Base-by-base conservation (phyloP, 2,797 vertebrate species). In the Silurus aristotelis region DNA sequence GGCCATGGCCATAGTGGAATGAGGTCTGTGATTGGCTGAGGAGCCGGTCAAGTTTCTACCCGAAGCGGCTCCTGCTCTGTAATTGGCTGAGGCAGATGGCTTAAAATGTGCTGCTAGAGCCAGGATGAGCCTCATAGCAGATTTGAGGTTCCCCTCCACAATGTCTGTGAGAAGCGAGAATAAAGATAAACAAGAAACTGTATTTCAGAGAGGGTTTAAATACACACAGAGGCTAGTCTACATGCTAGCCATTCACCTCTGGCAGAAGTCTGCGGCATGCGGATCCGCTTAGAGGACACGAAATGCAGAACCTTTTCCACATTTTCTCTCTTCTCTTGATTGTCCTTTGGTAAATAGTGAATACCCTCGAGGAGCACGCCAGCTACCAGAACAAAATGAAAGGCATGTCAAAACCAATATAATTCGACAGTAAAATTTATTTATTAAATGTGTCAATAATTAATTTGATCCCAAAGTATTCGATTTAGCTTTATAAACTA, bases 71-170 rank as follows among this genome's bases (percentile, higher is more conserved):
- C 91, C 88, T 5, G 91, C 73, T 84, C 93, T 93, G 52, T 96
- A 94, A 91, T 88, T 96, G 92, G 94, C 91, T 0, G 92, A 92
- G 80, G 95, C 94, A 5, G 91, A 94, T 0, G 98, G 97, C 87
- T 98, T 99, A 94, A 99, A 99, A 89, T 99, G 98, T 84, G 98
- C 98, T 1, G 98, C 98, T 90, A 99, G 89, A 2, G 97, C 98
- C 88, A 99, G 94, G 91, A 99, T 97, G 83, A 99, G 92, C 93
- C 98, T 95, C 98, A 99, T 99, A 83, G 95, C 95, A 61, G 97
- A 97, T 92, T 99, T 99, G 89, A 99, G 91, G 93, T 99, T 99
- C 19, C 98, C 98, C 0, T 99, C 97, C 15, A 99, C 96, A 0
- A 99, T 97, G 92, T 99, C 98, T 99, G 89, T 73, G 20, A 83